Evolutionary conservation across 2,113 vertebrate genomes (phyloP).

Genomic region (Hystrix brachyura): DNA sequence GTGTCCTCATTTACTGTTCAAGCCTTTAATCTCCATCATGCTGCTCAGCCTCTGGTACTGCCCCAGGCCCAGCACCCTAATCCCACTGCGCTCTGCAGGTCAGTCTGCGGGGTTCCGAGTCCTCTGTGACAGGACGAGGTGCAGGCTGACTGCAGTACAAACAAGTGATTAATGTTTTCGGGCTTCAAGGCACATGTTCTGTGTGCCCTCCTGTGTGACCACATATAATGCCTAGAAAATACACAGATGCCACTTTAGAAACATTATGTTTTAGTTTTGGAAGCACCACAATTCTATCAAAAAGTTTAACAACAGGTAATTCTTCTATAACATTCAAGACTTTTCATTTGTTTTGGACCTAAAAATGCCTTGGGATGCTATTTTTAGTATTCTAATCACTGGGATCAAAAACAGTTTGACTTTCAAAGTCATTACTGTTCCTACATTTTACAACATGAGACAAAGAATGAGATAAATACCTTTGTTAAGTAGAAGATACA

Average conservation of each 20-base stretch:
- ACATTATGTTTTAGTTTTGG: background rate
- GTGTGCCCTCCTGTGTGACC: background rate
- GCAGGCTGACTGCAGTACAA: background rate
- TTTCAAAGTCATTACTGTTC: background rate
- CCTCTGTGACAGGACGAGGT: background rate
- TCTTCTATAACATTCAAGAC: background rate
- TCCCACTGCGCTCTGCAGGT: background rate
- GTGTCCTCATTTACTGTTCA: background rate
- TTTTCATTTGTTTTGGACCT: background rate
- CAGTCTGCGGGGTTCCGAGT: too few relatives aligned
- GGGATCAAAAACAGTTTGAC: conserved; percentile 42
- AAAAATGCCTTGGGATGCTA: background rate
- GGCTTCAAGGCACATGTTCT: background rate
- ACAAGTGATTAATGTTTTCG: background rate
- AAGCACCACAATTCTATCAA: background rate
- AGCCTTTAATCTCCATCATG: background rate
- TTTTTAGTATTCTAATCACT: background rate
- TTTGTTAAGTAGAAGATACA: conserved; percentile 93
- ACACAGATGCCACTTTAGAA: background rate
- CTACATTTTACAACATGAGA: conserved; percentile 9
- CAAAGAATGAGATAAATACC: conserved; percentile 87
- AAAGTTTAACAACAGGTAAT: background rate
- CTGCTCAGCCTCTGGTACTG: background rate
- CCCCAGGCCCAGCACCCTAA: background rate
- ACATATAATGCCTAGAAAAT: background rate